phyloP scores from a whole-genome alignment of 2,113 vertebrate genomes.

The Panurus biarmicus region DNA sequence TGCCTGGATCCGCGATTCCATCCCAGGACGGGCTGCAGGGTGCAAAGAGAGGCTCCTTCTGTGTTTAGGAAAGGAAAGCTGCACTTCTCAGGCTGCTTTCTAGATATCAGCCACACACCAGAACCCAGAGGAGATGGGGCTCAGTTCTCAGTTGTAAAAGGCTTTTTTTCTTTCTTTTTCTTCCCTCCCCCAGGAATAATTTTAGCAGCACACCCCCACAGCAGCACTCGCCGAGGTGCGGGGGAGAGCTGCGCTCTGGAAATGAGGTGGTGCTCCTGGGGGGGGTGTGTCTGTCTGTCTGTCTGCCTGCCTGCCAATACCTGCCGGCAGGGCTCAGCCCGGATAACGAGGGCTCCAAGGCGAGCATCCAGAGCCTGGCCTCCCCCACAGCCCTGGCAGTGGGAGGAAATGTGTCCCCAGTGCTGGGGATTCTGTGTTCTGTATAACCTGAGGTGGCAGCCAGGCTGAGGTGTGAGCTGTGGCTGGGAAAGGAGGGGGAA shows the following conservation, averaged over 20 bases:
- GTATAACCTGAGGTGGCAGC: no score
- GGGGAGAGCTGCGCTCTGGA: slow-evolving; percentile 22
- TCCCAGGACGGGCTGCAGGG: background rate
- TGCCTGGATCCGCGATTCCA: background rate
- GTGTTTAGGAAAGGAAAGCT: background rate
- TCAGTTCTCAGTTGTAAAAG: background rate
- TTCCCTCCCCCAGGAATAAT: background rate
- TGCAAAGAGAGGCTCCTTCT: background rate
- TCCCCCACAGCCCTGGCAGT: background rate
- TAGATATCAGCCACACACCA: background rate
- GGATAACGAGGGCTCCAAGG: background rate
- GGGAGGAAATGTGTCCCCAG: background rate
- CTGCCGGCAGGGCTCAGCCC: background rate
- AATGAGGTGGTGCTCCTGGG: background rate
- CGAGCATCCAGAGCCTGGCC: background rate
- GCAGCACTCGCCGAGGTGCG: background rate
- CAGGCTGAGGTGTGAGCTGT: background rate
- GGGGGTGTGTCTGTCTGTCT: background rate
- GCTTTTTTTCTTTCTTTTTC: background rate
- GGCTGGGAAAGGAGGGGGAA: background rate
- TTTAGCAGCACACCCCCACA: slow-evolving; percentile 40
- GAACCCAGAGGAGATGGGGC: background rate
- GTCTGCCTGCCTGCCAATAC: background rate
- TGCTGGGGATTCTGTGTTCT: no score
- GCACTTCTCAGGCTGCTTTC: background rate